These are phyloP conservation scores for Helicoverpa zea DNA, from an alignment of 1,140 invertebrate genomes.

Conservation along the genomic window DNA sequence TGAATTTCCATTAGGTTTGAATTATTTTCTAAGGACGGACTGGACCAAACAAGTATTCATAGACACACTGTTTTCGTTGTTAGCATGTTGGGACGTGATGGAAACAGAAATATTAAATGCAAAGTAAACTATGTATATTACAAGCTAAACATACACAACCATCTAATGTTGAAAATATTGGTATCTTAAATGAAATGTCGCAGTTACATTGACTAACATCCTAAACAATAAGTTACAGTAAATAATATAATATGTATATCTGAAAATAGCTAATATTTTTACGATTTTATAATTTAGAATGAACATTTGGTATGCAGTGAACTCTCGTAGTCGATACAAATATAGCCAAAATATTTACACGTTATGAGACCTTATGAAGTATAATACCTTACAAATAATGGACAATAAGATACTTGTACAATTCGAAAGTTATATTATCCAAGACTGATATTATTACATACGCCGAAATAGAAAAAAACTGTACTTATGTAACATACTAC, in stretches of 20 bases:
- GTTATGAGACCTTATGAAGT: constrained; percentile 52
- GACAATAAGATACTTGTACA: constrained; percentile 65
- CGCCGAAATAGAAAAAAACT: constrained; percentile 32
- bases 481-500: constrained; percentile 30
- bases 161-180: constrained; percentile 45
- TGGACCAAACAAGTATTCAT: constrained; percentile 67
- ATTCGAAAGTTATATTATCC: constrained; percentile 56
- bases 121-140: constrained; percentile 65
- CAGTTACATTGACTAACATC: constrained; percentile 41
- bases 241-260: constrained; percentile 55
- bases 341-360: constrained; percentile 67
- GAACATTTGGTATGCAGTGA: constrained; percentile 63
- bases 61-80: constrained; percentile 40
- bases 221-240: constrained; percentile 56
- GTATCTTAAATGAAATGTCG: constrained; percentile 47
- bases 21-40: constrained; percentile 77
- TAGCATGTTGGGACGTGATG: constrained; percentile 39
- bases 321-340: constrained; percentile 58
- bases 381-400: constrained; percentile 61
- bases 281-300: constrained; percentile 56
- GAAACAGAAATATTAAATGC: constrained; percentile 66
- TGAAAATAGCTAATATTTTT: constrained; percentile 61
- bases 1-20: constrained; percentile 29
- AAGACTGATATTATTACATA: constrained; percentile 47
- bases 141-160: constrained; percentile 69